Percentiles rank a stretch among this genome's conserved stretches.
Evolutionary conservation across 2,797 vertebrate species (phyloP).

Genomic region (Vespertilio murinus): DNA sequence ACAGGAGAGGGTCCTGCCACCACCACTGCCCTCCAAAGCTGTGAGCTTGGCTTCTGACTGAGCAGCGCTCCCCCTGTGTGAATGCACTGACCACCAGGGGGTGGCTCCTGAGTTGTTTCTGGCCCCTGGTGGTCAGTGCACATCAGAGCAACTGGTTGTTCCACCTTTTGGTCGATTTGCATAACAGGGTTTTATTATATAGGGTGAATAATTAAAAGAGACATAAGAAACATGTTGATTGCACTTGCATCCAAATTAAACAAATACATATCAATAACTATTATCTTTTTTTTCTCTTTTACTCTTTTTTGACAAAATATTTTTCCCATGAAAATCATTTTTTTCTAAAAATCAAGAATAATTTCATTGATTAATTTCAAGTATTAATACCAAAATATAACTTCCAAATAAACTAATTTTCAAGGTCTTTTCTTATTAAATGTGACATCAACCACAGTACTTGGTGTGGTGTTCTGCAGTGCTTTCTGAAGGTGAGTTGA

Average conservation of each 20-base stretch:
- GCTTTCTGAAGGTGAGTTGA: background rate
- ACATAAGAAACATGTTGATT: background rate
- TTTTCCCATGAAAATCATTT: background rate
- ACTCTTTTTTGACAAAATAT: background rate
- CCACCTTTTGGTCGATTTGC: no score
- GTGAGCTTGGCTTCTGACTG: no score
- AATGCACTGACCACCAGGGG: no score
- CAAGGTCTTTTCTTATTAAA: background rate
- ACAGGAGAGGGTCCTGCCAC: no score
- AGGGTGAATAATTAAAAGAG: background rate
- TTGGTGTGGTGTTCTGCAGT: background rate
- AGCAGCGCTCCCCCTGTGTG: no score
- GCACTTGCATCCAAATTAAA: background rate
- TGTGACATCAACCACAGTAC: background rate
- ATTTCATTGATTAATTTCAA: background rate
- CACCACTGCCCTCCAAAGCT: no score
- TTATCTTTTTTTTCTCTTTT: background rate
- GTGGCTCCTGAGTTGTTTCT: no score
- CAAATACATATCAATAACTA: background rate
- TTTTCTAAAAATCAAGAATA: conserved; percentile 15
- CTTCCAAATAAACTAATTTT: background rate
- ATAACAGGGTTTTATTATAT: no score
- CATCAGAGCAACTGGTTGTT: no score
- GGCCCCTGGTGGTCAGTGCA: no score
- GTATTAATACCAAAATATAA: background rate